Conservation (phyloP, 2,113 vertebrate genomes). For the human (Homo sapiens) region DNA sequence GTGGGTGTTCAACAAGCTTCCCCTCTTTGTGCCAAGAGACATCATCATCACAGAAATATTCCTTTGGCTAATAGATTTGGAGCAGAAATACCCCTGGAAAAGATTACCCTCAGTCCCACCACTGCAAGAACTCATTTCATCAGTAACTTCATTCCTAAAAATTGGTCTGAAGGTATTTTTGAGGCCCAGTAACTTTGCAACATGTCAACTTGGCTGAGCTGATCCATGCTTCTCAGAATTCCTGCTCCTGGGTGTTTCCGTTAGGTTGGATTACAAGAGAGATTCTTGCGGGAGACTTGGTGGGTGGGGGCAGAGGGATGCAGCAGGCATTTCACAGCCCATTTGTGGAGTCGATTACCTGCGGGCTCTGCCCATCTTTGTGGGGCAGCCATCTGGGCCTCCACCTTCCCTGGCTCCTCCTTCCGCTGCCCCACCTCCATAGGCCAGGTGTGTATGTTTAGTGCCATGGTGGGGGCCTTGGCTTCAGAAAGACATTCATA, state of each 20-base stretch:
- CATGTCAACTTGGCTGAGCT: neutral
- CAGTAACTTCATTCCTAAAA: neutral
- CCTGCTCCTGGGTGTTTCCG: neutral
- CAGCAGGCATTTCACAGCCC: no score
- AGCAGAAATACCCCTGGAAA: neutral
- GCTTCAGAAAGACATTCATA: neutral
- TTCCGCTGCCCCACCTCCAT: neutral
- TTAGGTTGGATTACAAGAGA: neutral
- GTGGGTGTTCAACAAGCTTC: neutral
- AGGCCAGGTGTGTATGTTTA: neutral
- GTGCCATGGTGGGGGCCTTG: neutral
- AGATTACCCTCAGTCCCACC: neutral
- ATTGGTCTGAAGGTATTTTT: neutral
- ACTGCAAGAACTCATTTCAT: neutral
- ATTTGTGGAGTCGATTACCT: fast-evolving
- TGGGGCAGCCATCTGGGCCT: no score
- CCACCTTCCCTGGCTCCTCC: fast-evolving
- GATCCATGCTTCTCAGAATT: neutral
- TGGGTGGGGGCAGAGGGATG: neutral
- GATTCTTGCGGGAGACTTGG: neutral
- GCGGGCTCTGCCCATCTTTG: fast-evolving
- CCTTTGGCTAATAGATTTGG: neutral
- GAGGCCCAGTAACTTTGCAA: neutral
- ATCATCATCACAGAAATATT: neutral
- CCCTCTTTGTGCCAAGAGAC: neutral